Evolutionary conservation across 2,113 vertebrate species (phyloP), one percentile per base, ranked within the genome.

Genomic region (Apteryx owenii): DNA sequence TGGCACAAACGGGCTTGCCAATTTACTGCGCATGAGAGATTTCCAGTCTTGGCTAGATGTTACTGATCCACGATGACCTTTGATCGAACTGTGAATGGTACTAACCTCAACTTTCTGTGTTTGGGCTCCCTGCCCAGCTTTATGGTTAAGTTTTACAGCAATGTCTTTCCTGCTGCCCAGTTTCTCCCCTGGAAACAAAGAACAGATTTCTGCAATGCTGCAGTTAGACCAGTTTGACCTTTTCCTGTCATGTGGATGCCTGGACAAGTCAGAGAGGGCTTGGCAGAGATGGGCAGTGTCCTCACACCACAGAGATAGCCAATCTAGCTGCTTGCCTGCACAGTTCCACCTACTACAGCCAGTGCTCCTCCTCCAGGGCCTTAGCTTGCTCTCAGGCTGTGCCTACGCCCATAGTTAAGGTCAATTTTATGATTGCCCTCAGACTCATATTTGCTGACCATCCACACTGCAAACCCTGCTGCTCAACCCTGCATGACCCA

Each of bases 61-160:
- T 92, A 86, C 85, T 0, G 0, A 89, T 84, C 78, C 66, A 65
- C 90, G 66, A 38, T 3, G 66, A 93, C 94, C 95, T 96, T 97
- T 95, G 95, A 62, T 96, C 86, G 51, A 76, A 29, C 25, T 87
- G 25, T 38, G 80, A 91, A 88, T 68, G 64, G 69, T 87, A 86
- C 78, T 93, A 90, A 87, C 95, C 73, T 97, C 92, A 79, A 75
- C 61, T 86, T 90, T 88, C 90, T 71, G 85, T 12, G 14, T 70
- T 90, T 95, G 90, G 94, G 92, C 96, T 97, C 68, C 68, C 58
- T 96, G 95, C 95, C 97, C 97, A 96, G 83, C 77, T 90, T 92
- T 92, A 90, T 53, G 61, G 94, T 87, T 95, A 93, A 94, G 96
- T 4, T 10, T 93, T 93, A 92, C 56, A 90, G 90, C 80, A 75